Conservation (phyloP, 2,113 vertebrate species). For the Telmatochromis brichardi region DNA sequence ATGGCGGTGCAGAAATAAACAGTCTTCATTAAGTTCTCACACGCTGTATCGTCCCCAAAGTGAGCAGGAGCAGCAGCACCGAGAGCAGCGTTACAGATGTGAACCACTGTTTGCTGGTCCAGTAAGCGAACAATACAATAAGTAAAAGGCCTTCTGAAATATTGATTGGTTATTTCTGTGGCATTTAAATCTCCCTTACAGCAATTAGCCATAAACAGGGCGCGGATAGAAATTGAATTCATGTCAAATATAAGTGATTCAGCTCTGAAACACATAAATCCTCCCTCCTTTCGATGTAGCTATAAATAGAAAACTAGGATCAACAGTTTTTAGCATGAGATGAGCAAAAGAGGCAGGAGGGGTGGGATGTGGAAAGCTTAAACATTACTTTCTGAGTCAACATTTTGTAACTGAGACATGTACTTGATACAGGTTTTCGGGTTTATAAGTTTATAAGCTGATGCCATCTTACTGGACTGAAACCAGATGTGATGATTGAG, state of each 20-base stretch:
- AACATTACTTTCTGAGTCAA: background rate
- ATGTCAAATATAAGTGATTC: background rate
- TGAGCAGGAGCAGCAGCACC: background rate
- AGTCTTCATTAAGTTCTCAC: background rate
- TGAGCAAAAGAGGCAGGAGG: background rate
- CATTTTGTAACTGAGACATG: background rate
- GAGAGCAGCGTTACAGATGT: background rate
- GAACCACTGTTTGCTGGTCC: background rate
- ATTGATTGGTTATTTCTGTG: slow-evolving; percentile 4
- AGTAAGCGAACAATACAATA: background rate
- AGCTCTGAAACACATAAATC: background rate
- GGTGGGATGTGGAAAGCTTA: background rate
- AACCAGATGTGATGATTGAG: background rate
- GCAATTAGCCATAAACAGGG: background rate
- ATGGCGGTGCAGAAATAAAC: background rate
- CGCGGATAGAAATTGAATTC: background rate
- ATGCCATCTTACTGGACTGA: background rate
- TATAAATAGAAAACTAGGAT: background rate
- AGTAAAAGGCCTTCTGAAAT: background rate
- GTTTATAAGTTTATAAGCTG: background rate
- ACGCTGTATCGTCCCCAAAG: background rate
- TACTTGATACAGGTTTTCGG: background rate
- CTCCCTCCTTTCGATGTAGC: background rate
- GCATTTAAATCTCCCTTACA: background rate
- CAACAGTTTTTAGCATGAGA: background rate